These are phyloP conservation scores for Charaxes varanes DNA, from an alignment of 1,140 invertebrate genomes.

Conservation along the genomic window DNA sequence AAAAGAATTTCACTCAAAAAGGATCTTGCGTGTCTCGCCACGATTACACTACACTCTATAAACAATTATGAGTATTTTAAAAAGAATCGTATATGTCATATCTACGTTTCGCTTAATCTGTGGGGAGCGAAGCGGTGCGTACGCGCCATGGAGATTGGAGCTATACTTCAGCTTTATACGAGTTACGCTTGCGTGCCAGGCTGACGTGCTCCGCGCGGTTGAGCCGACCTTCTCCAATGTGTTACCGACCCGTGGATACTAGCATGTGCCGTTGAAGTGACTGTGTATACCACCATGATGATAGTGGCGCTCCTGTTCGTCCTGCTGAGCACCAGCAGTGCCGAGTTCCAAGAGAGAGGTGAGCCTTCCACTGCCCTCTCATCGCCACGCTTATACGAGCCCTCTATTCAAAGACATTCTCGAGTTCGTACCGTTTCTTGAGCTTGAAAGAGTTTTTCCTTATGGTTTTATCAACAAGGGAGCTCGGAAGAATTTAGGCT, in stretches of 20 bases:
- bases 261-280: conserved; percentile 45
- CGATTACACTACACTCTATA: no score
- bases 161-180: conserved; percentile 30
- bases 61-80: no score
- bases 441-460: no score
- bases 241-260: conserved; percentile 33
- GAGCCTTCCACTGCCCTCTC: conserved; percentile 17
- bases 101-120: conserved; percentile 28
- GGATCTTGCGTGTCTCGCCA: no score
- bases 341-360: conserved; percentile 58
- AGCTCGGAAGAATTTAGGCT: no score
- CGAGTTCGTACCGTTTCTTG: no score
- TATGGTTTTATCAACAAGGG: no score
- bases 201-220: conserved; percentile 34
- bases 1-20: no score
- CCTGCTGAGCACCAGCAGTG: conserved; percentile 29
- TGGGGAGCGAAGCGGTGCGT: conserved; percentile 30
- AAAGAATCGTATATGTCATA: not conserved
- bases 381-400: no score
- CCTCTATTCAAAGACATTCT: no score
- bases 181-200: conserved; percentile 40
- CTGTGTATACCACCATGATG: conserved; percentile 48
- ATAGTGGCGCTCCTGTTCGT: conserved; percentile 30
- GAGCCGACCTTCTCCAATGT: conserved; percentile 18
- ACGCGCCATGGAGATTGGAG: conserved; percentile 31